These are phyloP conservation scores for Sapayoa aenigma DNA, from an alignment of 2,113 vertebrate species.

Conservation along the genomic window DNA sequence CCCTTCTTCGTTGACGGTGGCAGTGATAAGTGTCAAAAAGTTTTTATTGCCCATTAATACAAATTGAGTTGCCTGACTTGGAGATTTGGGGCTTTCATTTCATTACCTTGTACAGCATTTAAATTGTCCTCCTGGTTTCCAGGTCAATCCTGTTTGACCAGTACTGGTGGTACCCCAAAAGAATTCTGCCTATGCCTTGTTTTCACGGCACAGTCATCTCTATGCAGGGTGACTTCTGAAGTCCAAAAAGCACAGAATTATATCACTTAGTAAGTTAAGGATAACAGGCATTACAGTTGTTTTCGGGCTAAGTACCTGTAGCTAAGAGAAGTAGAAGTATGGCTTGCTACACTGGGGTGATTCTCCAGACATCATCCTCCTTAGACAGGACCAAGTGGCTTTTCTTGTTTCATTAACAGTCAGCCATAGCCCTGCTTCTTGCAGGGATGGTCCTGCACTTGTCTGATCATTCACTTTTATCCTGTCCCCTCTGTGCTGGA, in stretches of 20 bases:
- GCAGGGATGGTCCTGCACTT: not conserved
- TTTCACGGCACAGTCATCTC: not conserved
- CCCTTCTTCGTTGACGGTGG: not conserved
- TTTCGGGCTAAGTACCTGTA: not conserved
- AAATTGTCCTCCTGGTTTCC: not conserved
- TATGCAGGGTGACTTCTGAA: not conserved
- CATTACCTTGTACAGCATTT: not conserved
- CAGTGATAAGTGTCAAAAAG: not conserved
- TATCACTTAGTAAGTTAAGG: not conserved
- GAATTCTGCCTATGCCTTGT: not conserved
- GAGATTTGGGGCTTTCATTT: not conserved
- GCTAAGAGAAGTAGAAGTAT: not conserved
- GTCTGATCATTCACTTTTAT: not conserved
- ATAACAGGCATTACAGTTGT: not conserved
- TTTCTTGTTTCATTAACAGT: not conserved
- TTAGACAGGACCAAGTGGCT: not conserved
- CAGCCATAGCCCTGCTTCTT: not conserved
- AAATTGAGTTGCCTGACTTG: not conserved
- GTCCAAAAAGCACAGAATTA: not conserved
- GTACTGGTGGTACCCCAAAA: not conserved
- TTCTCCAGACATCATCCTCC: not conserved
- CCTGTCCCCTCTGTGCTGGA: not conserved
- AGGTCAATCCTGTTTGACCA: not conserved
- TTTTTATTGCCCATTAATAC: not conserved
- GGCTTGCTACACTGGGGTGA: not conserved